Conservation (phyloP, 2,113 vertebrate genomes). For the Tyrannus savana region DNA sequence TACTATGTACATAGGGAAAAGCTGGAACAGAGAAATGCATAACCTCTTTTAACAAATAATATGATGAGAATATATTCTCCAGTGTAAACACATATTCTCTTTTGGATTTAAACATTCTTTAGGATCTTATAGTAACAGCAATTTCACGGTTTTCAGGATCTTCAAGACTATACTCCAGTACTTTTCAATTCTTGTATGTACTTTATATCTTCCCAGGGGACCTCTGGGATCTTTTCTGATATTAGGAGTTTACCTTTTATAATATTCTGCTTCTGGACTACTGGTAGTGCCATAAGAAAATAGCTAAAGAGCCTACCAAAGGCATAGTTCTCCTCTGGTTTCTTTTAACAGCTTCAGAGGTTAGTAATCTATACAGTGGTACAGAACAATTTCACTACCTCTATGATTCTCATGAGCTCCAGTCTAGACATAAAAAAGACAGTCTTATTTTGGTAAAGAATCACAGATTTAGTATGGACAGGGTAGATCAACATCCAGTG, state of each 20-base stretch:
- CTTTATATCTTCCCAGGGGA: neutral
- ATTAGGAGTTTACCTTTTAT: neutral
- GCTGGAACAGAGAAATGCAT: neutral
- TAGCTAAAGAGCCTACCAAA: neutral
- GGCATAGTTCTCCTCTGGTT: neutral
- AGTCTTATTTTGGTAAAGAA: neutral
- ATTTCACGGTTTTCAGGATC: neutral
- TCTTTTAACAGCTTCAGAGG: neutral
- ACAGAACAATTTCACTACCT: neutral
- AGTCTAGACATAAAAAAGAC: neutral
- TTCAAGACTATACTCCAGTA: neutral
- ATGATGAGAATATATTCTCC: neutral
- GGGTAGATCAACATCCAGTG: neutral
- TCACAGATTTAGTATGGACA: neutral
- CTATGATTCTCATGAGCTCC: neutral
- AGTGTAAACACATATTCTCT: neutral
- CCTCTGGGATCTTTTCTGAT: neutral
- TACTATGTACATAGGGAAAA: conserved; percentile 14
- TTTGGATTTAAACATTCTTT: neutral
- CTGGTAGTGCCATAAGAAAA: neutral
- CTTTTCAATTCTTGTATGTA: neutral
- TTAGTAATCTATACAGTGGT: neutral
- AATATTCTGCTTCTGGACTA: neutral
- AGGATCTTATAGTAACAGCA: neutral
- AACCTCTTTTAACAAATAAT: neutral